Base-by-base conservation (phyloP, 2,888 invertebrate genomes). In the Ischnura elegans region DNA sequence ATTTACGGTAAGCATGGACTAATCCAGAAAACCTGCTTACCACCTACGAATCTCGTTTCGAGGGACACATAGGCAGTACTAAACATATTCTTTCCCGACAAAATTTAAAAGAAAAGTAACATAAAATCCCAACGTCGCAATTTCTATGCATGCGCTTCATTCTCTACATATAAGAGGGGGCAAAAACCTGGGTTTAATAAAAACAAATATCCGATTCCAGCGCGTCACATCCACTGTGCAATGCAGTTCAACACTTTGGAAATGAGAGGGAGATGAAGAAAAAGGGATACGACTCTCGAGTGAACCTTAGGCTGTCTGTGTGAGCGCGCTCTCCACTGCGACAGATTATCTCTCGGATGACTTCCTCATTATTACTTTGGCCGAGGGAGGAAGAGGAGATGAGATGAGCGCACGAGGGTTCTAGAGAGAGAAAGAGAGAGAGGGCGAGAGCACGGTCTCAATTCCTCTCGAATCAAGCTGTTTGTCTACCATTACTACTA, bases 391-490 rank as follows among this genome's bases (percentile, higher is more conserved):
- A 19, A 61, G 61, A 8, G 47, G 47, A 47, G 16, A 47, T 16
- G n/a, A n/a, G n/a, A n/a, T 51, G 51, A 51, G 51, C 13, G 51
- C 51, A 19, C 51, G 19, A 19, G 51, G 19, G 51, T 19, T 13
- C 10, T 8, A 76, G 36, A 16, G 25, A 4, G 76, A 25, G 25
- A 76, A 16, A 29, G 55, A 21, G 21, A 55, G 21, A 1, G 21
- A n/a, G 61, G n/a, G 61, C 13, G n/a, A 76, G 76, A 29, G 5
- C 36, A 10, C 76, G 76, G 76, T 76, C 36, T 76, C 76, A 36
- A 76, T 76, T 76, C 76, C 76, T 76, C 36, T 16, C 76, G 29
- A 76, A 76, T 76, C 76, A 76, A 76, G 76, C 36, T 76, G 76
- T 76, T 76, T 76, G 76, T 29, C 76, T 76, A 76, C 76, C 76